Conservation (phyloP, 2,797 vertebrate species). For the Babyrousa celebensis region DNA sequence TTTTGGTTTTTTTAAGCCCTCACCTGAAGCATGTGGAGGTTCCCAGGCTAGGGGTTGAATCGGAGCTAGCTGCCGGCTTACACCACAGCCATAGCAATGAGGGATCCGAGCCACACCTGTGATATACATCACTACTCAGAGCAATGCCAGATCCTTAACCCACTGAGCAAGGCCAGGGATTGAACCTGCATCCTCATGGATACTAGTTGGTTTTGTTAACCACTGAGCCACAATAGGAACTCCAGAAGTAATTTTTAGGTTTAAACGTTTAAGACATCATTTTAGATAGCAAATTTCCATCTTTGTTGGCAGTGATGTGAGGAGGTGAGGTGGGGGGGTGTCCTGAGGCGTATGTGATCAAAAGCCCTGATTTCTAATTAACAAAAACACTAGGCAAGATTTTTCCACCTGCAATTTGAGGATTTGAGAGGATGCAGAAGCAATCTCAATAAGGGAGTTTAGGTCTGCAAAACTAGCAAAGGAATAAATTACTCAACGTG, state of each 20-base stretch:
- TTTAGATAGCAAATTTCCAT: background rate
- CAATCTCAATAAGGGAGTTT: slow-evolving; percentile 54
- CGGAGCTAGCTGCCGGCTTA: no score
- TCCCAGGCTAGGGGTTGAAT: no score
- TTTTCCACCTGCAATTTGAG: background rate
- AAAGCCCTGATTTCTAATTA: background rate
- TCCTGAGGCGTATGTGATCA: background rate
- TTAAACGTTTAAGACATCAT: background rate
- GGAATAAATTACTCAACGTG: slow-evolving; percentile 80
- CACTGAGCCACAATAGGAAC: no score
- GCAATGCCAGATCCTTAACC: no score
- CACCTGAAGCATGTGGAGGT: no score
- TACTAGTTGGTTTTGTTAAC: no score
- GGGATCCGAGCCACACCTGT: no score
- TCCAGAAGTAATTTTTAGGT: slow-evolving; percentile 13
- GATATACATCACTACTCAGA: no score
- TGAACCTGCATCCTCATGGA: no score
- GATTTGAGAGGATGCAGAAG: background rate
- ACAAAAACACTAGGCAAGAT: slow-evolving; percentile 62
- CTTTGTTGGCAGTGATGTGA: background rate
- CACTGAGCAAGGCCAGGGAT: no score
- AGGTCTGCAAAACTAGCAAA: slow-evolving; percentile 85
- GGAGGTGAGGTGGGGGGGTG: background rate
- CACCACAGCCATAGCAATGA: no score
- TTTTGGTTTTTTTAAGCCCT: no score